Percentiles rank a stretch among this genome's conserved stretches.
Conservation (phyloP, 2,888 invertebrate genomes). For the Agrochola lychnidis region DNA sequence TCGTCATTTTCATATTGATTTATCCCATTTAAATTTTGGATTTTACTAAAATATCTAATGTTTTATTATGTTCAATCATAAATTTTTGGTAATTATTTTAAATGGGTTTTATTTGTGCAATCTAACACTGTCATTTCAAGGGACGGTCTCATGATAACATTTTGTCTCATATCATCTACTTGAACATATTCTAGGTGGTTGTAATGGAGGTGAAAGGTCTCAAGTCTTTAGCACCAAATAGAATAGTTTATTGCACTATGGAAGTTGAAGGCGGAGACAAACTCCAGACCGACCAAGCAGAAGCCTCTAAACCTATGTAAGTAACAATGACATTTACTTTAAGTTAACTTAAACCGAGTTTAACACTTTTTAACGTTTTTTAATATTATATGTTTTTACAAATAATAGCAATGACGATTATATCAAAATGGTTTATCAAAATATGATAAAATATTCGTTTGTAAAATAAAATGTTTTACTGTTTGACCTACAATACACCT, state of each 20-base stretch:
- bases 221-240: slow-evolving; percentile 98
- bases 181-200: slow-evolving; percentile 94
- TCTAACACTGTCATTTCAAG: neutral
- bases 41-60: neutral
- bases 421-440: too few species aligned
- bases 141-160: slow-evolving; percentile 4
- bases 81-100: neutral
- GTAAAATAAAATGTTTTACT: too few species aligned
- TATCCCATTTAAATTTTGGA: too few species aligned
- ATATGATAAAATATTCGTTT: too few species aligned
- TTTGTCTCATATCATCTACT: slow-evolving; percentile 43
- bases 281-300: slow-evolving; percentile 99
- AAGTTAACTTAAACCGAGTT: too few species aligned
- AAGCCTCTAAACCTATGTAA: slow-evolving; percentile 99
- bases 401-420: too few species aligned
- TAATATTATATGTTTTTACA: too few species aligned
- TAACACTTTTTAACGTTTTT: too few species aligned
- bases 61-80: slow-evolving; percentile 3
- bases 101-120: neutral
- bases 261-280: slow-evolving; percentile 99
- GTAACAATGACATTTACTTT: slow-evolving; percentile 69
- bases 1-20: neutral
- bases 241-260: slow-evolving; percentile 99
- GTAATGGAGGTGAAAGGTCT: slow-evolving; percentile 99
- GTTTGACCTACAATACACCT: too few species aligned